These are phyloP conservation scores for Coreius guichenoti DNA, from an alignment of 2,797 vertebrate genomes.

Conservation along the genomic window DNA sequence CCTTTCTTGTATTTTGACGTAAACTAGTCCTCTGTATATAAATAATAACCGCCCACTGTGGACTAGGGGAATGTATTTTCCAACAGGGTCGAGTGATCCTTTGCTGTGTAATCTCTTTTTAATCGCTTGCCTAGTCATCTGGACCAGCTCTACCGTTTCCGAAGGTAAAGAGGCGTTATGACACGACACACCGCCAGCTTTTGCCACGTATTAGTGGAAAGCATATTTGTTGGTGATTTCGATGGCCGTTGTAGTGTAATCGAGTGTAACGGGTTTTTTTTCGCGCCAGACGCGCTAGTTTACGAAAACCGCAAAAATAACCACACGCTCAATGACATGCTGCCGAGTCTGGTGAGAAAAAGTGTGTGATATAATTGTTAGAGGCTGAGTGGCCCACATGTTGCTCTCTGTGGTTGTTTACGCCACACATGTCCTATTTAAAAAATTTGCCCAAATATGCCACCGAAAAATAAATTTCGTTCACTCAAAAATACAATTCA, in stretches of 20 bases:
- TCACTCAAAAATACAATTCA: background rate
- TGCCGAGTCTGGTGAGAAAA: background rate
- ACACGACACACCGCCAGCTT: background rate
- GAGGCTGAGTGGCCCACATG: constrained; percentile 17
- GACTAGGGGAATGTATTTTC: background rate
- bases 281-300: background rate
- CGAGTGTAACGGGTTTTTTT: background rate
- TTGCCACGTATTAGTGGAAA: constrained; percentile 2
- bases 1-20: constrained; percentile 22
- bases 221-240: background rate
- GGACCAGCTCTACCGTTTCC: background rate
- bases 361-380: background rate
- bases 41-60: background rate
- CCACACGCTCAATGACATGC: background rate
- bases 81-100: constrained; percentile 2
- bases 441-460: background rate
- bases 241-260: background rate
- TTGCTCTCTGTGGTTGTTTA: constrained; percentile 29
- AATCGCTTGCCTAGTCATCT: constrained; percentile 14
- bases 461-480: background rate
- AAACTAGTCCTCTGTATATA: background rate
- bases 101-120: constrained; percentile 28
- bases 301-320: background rate
- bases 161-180: background rate
- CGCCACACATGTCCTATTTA: background rate